Conservation (phyloP, 2,797 vertebrate genomes). For the Simalia tracyae region DNA sequence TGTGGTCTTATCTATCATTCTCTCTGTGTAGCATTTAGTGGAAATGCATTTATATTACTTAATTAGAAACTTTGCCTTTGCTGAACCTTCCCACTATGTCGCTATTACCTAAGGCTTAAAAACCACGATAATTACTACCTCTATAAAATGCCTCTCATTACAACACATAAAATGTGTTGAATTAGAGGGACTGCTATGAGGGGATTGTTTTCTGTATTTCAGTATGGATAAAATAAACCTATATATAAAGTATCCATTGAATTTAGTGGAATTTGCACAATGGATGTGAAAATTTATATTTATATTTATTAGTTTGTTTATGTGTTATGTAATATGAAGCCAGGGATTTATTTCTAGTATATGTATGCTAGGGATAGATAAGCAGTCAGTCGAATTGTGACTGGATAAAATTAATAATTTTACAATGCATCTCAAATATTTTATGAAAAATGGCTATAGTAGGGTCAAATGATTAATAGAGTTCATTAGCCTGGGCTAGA, state of each 20-base stretch:
- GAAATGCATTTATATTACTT: constrained; percentile 71
- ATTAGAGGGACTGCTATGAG: constrained; percentile 68
- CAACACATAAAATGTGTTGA: constrained; percentile 65
- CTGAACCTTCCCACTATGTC: constrained; percentile 67
- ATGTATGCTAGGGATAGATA: not conserved
- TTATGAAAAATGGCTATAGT: not conserved
- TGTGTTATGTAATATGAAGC: not conserved
- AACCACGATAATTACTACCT: constrained; percentile 70
- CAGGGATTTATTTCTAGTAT: not conserved
- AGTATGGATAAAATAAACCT: constrained; percentile 68
- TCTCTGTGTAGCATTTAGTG: constrained; percentile 53
- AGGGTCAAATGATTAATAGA: not conserved
- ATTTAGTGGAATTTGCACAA: constrained; percentile 39
- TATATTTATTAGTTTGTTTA: constrained; percentile 46
- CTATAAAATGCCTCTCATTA: constrained; percentile 71
- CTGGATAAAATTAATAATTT: not conserved
- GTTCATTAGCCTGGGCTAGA: not conserved
- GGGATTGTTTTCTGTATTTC: constrained; percentile 57
- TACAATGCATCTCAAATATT: not conserved
- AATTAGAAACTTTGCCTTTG: constrained; percentile 72
- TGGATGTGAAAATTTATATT: constrained; percentile 46
- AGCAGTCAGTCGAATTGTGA: not conserved
- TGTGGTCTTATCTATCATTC: constrained; percentile 64
- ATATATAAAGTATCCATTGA: constrained; percentile 52
- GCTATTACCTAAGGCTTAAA: constrained; percentile 72